phyloP scores from a whole-genome alignment of 2,888 invertebrate species.

The Mayetiola destructor region DNA sequence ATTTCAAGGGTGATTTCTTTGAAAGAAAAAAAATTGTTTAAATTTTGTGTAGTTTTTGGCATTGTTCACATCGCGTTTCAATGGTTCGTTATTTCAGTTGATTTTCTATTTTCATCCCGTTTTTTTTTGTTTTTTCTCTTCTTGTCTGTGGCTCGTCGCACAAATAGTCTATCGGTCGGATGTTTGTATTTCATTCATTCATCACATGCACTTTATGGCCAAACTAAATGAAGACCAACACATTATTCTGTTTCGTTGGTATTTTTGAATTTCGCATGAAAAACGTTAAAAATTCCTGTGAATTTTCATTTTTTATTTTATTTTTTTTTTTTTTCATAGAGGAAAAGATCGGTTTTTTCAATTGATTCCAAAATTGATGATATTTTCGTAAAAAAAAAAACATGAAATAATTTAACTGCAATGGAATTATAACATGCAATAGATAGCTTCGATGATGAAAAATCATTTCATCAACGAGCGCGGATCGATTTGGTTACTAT shows the following conservation, averaged over 20 bases:
- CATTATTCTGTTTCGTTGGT: not conserved
- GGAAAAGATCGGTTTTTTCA: too few species aligned
- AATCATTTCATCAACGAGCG: too few species aligned
- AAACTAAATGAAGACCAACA: not conserved
- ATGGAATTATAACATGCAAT: too few species aligned
- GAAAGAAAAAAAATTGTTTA: not conserved
- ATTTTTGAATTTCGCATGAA: too few species aligned
- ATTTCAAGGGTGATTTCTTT: not conserved
- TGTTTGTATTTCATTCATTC: constrained; percentile 7
- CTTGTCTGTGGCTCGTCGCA: not conserved
- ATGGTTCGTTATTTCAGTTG: not conserved
- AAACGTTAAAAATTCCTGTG: too few species aligned
- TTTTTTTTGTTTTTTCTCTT: not conserved
- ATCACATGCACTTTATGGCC: constrained; percentile 1
- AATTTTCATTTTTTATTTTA: too few species aligned
- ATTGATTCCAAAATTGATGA: too few species aligned
- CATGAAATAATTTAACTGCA: too few species aligned
- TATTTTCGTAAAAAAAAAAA: too few species aligned
- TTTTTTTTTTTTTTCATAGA: too few species aligned
- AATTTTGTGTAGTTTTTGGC: constrained; percentile 3
- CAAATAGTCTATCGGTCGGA: not conserved
- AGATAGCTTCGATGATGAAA: too few species aligned
- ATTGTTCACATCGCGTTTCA: constrained; percentile 6
- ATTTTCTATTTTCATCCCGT: not conserved
- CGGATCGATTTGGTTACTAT: too few species aligned